A percentile compares a stretch with the other conserved stretches of the same genome.
Conservation (phyloP, 1,140 invertebrate genomes). For the Camponotus floridanus region DNA sequence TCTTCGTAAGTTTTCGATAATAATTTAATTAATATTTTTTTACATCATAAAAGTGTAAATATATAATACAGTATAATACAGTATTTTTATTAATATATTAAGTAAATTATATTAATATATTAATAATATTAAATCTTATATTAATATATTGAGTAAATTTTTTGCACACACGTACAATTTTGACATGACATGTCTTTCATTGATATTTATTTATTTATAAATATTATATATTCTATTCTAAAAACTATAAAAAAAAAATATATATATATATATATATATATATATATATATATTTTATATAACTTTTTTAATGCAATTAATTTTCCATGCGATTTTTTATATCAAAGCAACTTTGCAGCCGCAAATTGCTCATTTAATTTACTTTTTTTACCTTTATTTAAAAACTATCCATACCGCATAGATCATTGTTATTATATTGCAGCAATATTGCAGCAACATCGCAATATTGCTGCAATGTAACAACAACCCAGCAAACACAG, state of each 20-base stretch:
- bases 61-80: no score
- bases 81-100: no score
- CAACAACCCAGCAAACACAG: no score
- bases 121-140: no score
- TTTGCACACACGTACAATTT: background rate
- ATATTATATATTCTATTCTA: no score
- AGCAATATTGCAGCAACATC: no score
- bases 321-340: background rate
- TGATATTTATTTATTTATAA: background rate
- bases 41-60: background rate
- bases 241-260: no score
- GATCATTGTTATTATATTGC: no score
- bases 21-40: background rate
- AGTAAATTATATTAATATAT: no score
- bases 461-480: no score
- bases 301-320: background rate
- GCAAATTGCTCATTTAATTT: background rate
- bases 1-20: slow-evolving; percentile 27
- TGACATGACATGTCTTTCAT: background rate
- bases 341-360: background rate
- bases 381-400: no score
- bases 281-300: background rate
- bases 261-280: background rate
- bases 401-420: no score
- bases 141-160: background rate